Evolutionary conservation across 2,888 invertebrate genomes (phyloP), one percentile per base, ranked within the genome.

Genomic region (Hypolimnas misippus): DNA sequence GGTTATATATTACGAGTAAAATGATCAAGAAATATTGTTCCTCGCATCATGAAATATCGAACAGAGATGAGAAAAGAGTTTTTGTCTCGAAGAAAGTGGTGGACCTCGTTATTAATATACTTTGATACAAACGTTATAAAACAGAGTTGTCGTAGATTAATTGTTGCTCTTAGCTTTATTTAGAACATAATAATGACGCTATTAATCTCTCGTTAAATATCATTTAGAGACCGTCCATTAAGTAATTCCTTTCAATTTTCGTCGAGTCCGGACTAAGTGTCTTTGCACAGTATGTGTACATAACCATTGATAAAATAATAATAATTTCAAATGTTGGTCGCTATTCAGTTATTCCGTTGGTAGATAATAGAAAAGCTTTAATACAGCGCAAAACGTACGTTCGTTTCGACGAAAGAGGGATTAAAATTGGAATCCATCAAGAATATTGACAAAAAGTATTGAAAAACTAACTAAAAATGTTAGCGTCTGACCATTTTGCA

Each of bases 191-290:
- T 70, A 67, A 71, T 62, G 65, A 57, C 40, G 60, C 35, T 65
- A 71, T 72, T 71, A 68, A 68, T 74, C 69, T 69, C 70, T 61
- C 69, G 65, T 62, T 67, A 72, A 71, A 70, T 63, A 73, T 68
- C 59, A 72, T 72, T 68, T 65, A 69, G 62, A 59, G 62, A 57
- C 56, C 62, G 54, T 65, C 58, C 62, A 66, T 67, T 70, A 70
- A 61, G 71, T 62, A 62, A 73, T 77, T 72, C 59, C 70, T 75
- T 73, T 73, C 55, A 72, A 73, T 72, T 69, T 64, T 69, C 57
- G 54, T 55, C 46, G 54, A 61, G 57, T 55, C 51, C 44, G 44
- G n/a, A 42, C 25, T 55, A 31, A 64, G 51, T 59, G 52, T 79
- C 68, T 78, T 77, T 71, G 69, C 68, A 73, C 64, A 71, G 42